phyloP scores from a whole-genome alignment of 1,140 invertebrate species.

The Drosophila nikananu region DNA sequence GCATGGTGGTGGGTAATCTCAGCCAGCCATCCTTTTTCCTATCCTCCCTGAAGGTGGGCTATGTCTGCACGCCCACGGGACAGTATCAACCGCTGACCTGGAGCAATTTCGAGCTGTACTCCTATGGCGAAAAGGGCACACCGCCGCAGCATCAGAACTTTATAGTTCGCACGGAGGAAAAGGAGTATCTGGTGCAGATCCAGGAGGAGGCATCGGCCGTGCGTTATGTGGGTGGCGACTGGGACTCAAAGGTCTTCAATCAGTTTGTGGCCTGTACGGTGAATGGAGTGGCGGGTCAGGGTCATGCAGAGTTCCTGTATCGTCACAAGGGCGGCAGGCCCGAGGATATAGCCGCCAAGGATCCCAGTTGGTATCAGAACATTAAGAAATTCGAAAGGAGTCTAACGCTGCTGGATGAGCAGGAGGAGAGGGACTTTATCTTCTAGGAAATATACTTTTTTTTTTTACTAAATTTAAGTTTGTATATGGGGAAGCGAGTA shows the following conservation, averaged over 20 bases:
- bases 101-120: constrained; percentile 78
- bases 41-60: constrained; percentile 78
- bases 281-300: constrained; percentile 72
- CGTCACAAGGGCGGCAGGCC: constrained; percentile 65
- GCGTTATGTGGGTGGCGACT: constrained; percentile 75
- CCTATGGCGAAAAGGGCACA: constrained; percentile 75
- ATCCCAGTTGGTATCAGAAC: constrained; percentile 79
- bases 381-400: constrained; percentile 69
- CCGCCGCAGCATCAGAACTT: constrained; percentile 81
- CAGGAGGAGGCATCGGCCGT: constrained; percentile 57
- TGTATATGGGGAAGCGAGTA: neutral
- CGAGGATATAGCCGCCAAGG: constrained; percentile 41
- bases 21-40: constrained; percentile 80
- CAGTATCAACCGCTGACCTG: constrained; percentile 69
- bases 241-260: constrained; percentile 82
- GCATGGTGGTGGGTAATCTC: constrained; percentile 78
- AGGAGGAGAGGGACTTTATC: constrained; percentile 56
- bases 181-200: constrained; percentile 73
- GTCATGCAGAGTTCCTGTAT: constrained; percentile 78
- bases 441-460: constrained; percentile 37
- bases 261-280: constrained; percentile 79
- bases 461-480: constrained; percentile 16
- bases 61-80: constrained; percentile 59
- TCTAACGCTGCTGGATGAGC: constrained; percentile 58
- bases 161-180: constrained; percentile 63